Evolutionary conservation across 2,113 vertebrate species (phyloP), one percentile per base, ranked within the genome.

Genomic region (Microcebus ravelobensis): DNA sequence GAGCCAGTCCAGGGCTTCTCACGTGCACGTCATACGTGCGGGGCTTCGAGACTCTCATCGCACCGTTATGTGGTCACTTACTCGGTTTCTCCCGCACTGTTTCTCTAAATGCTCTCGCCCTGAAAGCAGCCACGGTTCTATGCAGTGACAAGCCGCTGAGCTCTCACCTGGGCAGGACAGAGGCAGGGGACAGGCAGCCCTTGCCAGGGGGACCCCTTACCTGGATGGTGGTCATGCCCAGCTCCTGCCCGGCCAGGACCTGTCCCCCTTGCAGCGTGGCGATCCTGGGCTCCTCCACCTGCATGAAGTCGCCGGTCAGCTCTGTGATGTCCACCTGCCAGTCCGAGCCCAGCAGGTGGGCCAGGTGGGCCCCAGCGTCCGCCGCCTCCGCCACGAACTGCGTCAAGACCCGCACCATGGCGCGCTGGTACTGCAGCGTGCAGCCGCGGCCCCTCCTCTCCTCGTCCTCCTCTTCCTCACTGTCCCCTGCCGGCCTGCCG

Each of bases 271-370:
- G 99, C 11, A 99, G 98, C 92, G 87, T 98, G 48, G 99, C 99
- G 0, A 99, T 98, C 23, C 99, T 97, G 13, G 99, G 98, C 95
- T 99, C 99, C 96, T 99, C 99, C 98, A 99, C 99, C 98, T 99
- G 99, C 98, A 99, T 98, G 98, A 99, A 99, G 98, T 99, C 99
- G 31, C 98, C 98, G 70, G 99, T 99, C 96, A 99, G 98, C 96
- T 99, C 98, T 0, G 99, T 99, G 96, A 99, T 99, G 96, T 99
- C 99, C 88, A 99, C 98, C 96, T 99, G 99, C 99, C 99, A 99
- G 98, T 99, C 99, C 0, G 99, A 98, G 95, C 99, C 99, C 97
- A 99, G 98, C 95, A 99, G 98, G 96, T 98, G 98, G 74, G 97
- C 98, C 73, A 98, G 97, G 7, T 98, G 99, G 0, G 98, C 98